Evolutionary conservation across 2,888 invertebrate species (phyloP).

Genomic region (Pristionchus maxplancki): DNA sequence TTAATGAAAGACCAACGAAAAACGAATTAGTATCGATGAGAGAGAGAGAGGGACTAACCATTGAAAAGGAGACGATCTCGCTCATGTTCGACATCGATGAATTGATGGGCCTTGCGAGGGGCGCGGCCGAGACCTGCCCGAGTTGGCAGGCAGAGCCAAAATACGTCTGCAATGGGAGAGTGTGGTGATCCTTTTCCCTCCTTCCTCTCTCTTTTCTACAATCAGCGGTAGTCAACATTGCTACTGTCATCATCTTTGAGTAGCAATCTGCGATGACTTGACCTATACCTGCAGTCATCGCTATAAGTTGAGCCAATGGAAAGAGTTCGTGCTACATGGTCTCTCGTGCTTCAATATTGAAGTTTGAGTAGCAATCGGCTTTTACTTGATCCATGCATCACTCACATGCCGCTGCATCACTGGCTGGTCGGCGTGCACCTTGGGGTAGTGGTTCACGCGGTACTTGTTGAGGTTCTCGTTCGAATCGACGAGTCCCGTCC

Average conservation of each 20-base stretch:
- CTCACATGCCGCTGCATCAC: slow-evolving; percentile 46
- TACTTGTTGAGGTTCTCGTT: slow-evolving; percentile 51
- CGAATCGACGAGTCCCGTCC: slow-evolving; percentile 65
- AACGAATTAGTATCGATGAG: background rate
- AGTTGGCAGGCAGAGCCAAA: slow-evolving; percentile 45
- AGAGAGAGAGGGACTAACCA: background rate
- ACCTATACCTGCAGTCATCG: too few relatives aligned
- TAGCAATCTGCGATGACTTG: too few relatives aligned
- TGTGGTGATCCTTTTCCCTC: too few relatives aligned
- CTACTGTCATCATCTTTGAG: too few relatives aligned
- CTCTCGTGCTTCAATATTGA: too few relatives aligned
- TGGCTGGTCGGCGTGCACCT: background rate
- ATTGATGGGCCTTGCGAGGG: background rate
- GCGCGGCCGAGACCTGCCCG: background rate
- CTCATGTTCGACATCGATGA: slow-evolving; percentile 45
- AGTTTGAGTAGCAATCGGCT: too few relatives aligned
- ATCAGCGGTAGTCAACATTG: too few relatives aligned
- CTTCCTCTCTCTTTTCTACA: too few relatives aligned
- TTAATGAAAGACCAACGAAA: too few relatives aligned
- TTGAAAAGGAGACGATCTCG: slow-evolving; percentile 40
- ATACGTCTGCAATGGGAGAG: slow-evolving; percentile 42
- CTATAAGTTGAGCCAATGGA: too few relatives aligned
- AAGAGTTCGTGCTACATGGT: too few relatives aligned
- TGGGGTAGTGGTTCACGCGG: slow-evolving; percentile 50
- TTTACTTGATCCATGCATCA: too few relatives aligned